Conservation (phyloP, 2,888 invertebrate genomes). For the Stenodera caucasica region DNA sequence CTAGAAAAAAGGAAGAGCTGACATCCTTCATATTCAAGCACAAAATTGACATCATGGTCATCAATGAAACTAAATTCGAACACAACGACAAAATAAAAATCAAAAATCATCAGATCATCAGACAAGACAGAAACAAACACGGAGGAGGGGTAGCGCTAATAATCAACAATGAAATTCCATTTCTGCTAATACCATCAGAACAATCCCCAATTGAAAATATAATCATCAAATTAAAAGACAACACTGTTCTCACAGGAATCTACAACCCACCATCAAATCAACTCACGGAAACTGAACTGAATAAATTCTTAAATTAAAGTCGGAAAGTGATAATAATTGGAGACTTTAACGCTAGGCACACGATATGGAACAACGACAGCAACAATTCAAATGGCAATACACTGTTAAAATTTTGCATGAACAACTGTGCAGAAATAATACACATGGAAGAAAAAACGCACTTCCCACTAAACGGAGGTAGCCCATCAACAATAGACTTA, state of each 20-base stretch:
- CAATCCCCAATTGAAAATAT: neutral
- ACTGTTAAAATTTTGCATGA: neutral
- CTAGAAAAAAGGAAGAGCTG: neutral
- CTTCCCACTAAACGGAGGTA: conserved; percentile 5
- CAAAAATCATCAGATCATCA: conserved; percentile 7
- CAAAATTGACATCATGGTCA: conserved; percentile 12
- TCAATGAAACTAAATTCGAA: conserved; percentile 13
- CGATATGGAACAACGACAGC: neutral
- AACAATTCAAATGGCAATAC: conserved; percentile 12
- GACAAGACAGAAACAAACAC: conserved; percentile 9
- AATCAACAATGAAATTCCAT: conserved; percentile 12
- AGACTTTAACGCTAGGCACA: conserved; percentile 8
- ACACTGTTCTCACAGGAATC: neutral
- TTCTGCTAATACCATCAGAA: neutral
- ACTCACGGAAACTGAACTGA: neutral
- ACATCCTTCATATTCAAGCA: conserved; percentile 10
- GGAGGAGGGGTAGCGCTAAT: conserved; percentile 14
- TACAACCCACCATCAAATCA: conserved; percentile 10
- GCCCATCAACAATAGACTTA: conserved; percentile 10
- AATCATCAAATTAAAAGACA: neutral
- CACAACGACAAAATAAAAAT: conserved; percentile 8
- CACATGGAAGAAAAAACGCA: conserved; percentile 10
- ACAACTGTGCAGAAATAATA: neutral
- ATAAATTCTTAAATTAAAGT: neutral
- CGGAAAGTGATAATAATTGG: neutral